Conservation (phyloP, 2,113 vertebrate genomes). For the Cyprinodon tularosa region DNA sequence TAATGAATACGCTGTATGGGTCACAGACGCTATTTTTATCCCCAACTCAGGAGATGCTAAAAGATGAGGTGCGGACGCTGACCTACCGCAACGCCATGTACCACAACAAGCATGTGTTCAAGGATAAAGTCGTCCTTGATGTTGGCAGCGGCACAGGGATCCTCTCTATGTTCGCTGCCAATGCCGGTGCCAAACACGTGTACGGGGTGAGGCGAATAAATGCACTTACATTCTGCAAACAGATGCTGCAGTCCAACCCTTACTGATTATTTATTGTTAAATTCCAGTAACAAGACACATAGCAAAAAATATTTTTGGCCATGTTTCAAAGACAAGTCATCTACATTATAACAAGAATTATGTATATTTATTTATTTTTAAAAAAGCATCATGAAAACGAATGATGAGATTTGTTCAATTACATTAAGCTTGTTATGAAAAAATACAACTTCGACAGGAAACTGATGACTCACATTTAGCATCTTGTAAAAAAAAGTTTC, state of each 20-base stretch:
- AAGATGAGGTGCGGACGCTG: conserved; percentile 95
- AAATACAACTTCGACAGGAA: no score
- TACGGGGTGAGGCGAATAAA: conserved; percentile 86
- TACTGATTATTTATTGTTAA: no score
- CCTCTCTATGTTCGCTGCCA: conserved; percentile 97
- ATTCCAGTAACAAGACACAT: no score
- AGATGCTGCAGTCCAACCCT: background rate
- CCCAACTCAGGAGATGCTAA: conserved; percentile 91
- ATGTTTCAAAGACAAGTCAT: background rate
- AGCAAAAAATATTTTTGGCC: background rate
- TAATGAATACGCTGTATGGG: background rate
- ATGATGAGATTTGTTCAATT: background rate
- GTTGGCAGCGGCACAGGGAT: conserved; percentile 97
- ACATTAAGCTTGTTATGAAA: background rate
- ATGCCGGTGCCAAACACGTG: conserved; percentile 95
- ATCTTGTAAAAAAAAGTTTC: no score
- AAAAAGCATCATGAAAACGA: no score
- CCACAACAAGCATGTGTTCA: conserved; percentile 98
- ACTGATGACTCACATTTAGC: no score
- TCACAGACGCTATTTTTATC: background rate
- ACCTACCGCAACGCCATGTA: conserved; percentile 98
- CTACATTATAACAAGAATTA: background rate
- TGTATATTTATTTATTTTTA: no score
- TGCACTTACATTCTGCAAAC: background rate
- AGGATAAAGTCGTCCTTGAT: conserved; percentile 95